Percentiles rank a stretch among this genome's conserved stretches.
Conservation (phyloP, 2,797 vertebrate genomes). For the Karalla daura region DNA sequence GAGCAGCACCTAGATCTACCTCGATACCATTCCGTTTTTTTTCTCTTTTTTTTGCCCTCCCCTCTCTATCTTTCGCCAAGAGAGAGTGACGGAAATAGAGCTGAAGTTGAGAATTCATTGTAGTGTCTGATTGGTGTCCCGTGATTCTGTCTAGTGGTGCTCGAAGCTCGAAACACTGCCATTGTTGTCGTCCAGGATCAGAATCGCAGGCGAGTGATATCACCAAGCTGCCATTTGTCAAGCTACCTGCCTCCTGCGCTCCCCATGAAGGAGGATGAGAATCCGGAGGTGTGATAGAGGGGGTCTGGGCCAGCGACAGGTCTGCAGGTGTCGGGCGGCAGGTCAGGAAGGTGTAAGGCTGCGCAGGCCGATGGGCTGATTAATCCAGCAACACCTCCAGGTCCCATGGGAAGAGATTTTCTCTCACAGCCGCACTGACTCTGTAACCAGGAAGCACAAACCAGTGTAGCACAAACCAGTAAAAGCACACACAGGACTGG, state of each 20-base stretch:
- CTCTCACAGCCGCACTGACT: slow-evolving; percentile 31
- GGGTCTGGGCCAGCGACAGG: slow-evolving; percentile 56
- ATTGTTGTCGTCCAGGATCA: slow-evolving; percentile 44
- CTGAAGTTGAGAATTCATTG: slow-evolving; percentile 41
- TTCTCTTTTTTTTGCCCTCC: slow-evolving; percentile 28
- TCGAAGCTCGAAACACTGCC: slow-evolving; percentile 27
- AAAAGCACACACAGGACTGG: slow-evolving; percentile 24
- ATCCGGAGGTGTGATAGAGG: slow-evolving; percentile 57
- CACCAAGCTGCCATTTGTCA: slow-evolving; percentile 54
- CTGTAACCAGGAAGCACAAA: slow-evolving; percentile 12
- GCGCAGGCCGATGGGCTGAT: slow-evolving; percentile 73
- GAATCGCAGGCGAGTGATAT: slow-evolving; percentile 27
- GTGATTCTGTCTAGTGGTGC: slow-evolving; percentile 46
- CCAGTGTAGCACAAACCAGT: slow-evolving; percentile 15
- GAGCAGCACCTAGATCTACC: slow-evolving; percentile 39
- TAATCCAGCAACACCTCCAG: slow-evolving; percentile 78
- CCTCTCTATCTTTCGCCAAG: slow-evolving; percentile 31
- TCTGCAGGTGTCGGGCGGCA: slow-evolving; percentile 62
- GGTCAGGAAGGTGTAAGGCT: slow-evolving; percentile 71
- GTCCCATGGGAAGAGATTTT: slow-evolving; percentile 54
- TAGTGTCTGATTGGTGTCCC: slow-evolving; percentile 29
- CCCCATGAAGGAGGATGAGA: slow-evolving; percentile 33
- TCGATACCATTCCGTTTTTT: slow-evolving; percentile 44
- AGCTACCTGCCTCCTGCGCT: slow-evolving; percentile 22
- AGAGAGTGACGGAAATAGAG: slow-evolving; percentile 18